A percentile compares a stretch with the other conserved stretches of the same genome.
Conservation (phyloP, 2,113 vertebrate genomes). For the Rostratula benghalensis region DNA sequence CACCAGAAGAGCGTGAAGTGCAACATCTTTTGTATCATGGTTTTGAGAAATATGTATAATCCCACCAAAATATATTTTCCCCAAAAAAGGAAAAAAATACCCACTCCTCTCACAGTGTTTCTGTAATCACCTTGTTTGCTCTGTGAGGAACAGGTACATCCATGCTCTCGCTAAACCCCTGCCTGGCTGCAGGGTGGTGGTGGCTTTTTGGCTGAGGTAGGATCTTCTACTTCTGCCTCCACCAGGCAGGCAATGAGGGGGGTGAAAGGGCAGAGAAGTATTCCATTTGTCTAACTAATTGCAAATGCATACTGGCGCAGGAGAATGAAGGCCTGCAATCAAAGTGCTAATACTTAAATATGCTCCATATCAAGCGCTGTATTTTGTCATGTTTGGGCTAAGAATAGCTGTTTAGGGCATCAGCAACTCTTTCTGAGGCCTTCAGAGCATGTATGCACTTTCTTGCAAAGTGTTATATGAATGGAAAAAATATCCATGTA, state of each 20-base stretch:
- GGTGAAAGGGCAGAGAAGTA: neutral
- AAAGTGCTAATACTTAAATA: neutral
- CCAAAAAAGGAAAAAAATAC: neutral
- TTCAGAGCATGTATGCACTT: neutral
- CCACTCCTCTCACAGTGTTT: neutral
- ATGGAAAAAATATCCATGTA: neutral
- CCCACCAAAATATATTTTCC: neutral
- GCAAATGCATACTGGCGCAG: neutral
- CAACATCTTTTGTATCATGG: neutral
- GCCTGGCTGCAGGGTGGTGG: neutral
- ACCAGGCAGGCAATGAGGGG: accelerated
- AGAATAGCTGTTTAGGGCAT: neutral
- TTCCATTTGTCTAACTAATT: neutral
- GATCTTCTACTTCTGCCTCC: neutral
- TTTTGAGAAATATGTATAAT: neutral
- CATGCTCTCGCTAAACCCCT: neutral
- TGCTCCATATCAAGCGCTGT: too few relatives aligned
- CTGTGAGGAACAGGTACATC: neutral
- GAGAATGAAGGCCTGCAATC: neutral
- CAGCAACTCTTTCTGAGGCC: neutral
- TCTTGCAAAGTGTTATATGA: neutral
- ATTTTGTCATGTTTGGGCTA: neutral
- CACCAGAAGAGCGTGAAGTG: neutral
- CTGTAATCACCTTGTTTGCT: neutral
- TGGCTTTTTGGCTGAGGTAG: too few relatives aligned